phyloP scores from a whole-genome alignment of 2,888 invertebrate genomes.

The Elgonia sp. region DNA sequence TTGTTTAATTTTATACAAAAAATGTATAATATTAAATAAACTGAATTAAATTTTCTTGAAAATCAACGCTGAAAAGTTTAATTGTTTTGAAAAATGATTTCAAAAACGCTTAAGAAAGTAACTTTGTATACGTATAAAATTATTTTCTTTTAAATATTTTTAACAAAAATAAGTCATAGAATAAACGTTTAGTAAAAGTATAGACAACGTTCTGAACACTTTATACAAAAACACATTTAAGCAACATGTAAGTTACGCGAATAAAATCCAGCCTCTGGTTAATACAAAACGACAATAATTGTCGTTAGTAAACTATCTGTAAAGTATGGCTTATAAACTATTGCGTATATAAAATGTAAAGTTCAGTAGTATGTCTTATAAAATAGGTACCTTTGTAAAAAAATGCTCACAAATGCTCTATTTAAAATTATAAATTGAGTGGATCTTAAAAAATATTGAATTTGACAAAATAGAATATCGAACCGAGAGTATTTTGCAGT shows the following conservation, averaged over 20 bases:
- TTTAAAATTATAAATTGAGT: slow-evolving; percentile 18
- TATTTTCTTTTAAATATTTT: too few relatives aligned
- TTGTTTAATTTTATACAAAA: too few relatives aligned
- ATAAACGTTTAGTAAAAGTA: not conserved
- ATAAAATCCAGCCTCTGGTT: slow-evolving; percentile 56
- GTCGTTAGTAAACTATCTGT: slow-evolving; percentile 38
- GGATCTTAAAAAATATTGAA: slow-evolving; percentile 25
- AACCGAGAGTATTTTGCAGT: slow-evolving; percentile 29
- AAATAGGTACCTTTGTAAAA: slow-evolving; percentile 11
- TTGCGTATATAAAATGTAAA: slow-evolving; percentile 36
- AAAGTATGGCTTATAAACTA: slow-evolving; percentile 45
- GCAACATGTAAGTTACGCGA: slow-evolving; percentile 13
- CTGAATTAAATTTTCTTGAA: too few relatives aligned
- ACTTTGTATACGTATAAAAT: too few relatives aligned
- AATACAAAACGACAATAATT: slow-evolving; percentile 34
- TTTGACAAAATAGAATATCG: slow-evolving; percentile 35
- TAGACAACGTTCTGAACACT: slow-evolving; percentile 1
- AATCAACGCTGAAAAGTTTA: too few relatives aligned
- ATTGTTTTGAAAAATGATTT: too few relatives aligned
- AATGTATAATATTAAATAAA: too few relatives aligned
- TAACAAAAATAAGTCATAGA: not conserved
- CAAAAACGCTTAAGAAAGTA: too few relatives aligned
- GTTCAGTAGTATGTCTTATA: slow-evolving; percentile 29
- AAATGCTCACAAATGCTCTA: slow-evolving; percentile 8
- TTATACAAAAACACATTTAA: slow-evolving; percentile 20